Evolutionary conservation across 2,888 invertebrate genomes (phyloP).

Genomic region (Biston stratarius): DNA sequence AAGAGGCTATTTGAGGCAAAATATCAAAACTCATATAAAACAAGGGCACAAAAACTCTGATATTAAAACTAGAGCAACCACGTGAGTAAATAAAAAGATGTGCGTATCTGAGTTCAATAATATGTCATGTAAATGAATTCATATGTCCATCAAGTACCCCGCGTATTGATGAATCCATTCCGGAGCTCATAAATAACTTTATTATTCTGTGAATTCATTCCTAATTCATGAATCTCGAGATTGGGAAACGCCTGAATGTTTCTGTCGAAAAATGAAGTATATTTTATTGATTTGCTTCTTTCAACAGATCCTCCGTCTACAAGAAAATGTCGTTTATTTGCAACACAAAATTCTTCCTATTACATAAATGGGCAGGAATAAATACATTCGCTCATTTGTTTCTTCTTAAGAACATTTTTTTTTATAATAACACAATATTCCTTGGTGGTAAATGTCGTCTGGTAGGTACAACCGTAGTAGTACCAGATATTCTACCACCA

Average conservation of each 20-base stretch:
- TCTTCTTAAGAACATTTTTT: too few relatives aligned
- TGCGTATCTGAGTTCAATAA: conserved; percentile 3
- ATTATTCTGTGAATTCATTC: conserved; percentile 24
- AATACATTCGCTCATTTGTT: too few relatives aligned
- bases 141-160: conserved; percentile 22
- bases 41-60: too few relatives aligned
- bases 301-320: neutral
- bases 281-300: conserved; percentile 10
- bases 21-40: too few relatives aligned
- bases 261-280: conserved; percentile 5
- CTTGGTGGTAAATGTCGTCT: too few relatives aligned
- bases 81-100: neutral
- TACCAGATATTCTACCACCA: too few relatives aligned
- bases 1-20: too few relatives aligned
- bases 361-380: too few relatives aligned
- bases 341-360: neutral
- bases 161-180: conserved; percentile 24
- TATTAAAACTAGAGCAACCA: neutral
- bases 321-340: neutral
- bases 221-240: conserved; percentile 20
- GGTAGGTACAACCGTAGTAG: too few relatives aligned
- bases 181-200: conserved; percentile 21
- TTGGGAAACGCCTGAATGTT: conserved; percentile 14
- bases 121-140: conserved; percentile 23
- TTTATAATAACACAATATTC: too few relatives aligned